Base-by-base conservation (phyloP, 2,113 vertebrate genomes). In the Halichoeres trimaculatus region DNA sequence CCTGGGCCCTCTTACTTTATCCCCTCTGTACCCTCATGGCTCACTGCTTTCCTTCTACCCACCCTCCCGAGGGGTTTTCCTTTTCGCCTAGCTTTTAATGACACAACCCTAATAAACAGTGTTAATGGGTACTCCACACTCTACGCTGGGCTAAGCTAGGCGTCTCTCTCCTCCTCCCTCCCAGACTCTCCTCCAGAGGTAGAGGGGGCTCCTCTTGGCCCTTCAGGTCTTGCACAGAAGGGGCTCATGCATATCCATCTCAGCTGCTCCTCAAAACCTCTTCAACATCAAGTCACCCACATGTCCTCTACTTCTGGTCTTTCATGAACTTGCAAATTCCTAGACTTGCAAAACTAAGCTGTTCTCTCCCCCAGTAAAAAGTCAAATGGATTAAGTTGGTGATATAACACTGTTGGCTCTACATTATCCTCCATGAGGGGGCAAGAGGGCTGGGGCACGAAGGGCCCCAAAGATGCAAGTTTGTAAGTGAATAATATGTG, bases 71-170 rank as follows among this genome's bases (percentile, higher is more conserved):
- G 63, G 66, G 76, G 77, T 54, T 87, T 88, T 83, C 76, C 67
- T 83, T 85, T 77, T 76, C 66, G 72, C 62, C 65, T 48, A 8
- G 53, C 47, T 53, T 89, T 82, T 86, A 89, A 88, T 78, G 76
- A 85, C 70, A 83, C 78, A 80, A 83, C 68, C 73, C 88, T 83
- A 85, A 85, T 88, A 88, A 91, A 88, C 8, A 82, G 68, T 30
- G 17, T 78, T 86, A 85, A 90, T 84, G 84, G 84, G 74, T 87
- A 68, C 73, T 86, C 76, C 74, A 78, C 83, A 73, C 64, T 80
- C 72, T 78, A 78, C 58, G 41, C 72, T 61, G 77, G 38, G 56
- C 77, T 57, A 76, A 13, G 69, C 36, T 76, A 77, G 81, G 76
- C 76, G 64, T 69, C 86, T 70, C 68, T 77, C 41, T 67, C 70